Evolutionary conservation across 2,888 invertebrate species (phyloP).

Genomic region (Epinotia bilunana): DNA sequence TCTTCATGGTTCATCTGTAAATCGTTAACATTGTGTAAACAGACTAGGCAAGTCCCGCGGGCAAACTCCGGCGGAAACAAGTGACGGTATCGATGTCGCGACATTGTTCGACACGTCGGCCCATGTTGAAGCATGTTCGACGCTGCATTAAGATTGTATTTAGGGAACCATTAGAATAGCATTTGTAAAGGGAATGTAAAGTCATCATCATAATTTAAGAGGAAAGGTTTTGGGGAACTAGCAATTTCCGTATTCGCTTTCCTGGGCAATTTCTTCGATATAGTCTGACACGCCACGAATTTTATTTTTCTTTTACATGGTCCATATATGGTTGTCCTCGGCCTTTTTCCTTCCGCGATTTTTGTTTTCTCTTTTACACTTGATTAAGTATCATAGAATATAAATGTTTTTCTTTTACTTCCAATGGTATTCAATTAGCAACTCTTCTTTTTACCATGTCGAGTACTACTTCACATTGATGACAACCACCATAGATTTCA

Average conservation of each 20-base stretch:
- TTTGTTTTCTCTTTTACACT: background rate
- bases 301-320: no score
- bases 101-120: constrained; percentile 66
- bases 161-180: constrained; percentile 49
- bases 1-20: constrained; percentile 32
- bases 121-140: constrained; percentile 52
- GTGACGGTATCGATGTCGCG: constrained; percentile 71
- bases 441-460: no score
- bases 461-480: no score
- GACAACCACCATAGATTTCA: no score
- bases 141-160: constrained; percentile 49
- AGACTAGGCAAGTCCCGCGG: constrained; percentile 48
- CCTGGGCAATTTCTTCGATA: no score
- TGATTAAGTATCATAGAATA: background rate
- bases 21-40: constrained; percentile 36
- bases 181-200: background rate
- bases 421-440: no score
- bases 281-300: no score
- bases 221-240: background rate
- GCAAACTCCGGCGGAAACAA: constrained; percentile 62
- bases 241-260: no score
- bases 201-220: background rate
- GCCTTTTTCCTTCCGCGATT: no score
- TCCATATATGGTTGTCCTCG: no score
- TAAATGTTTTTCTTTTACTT: no score